These are phyloP conservation scores for Anguilla obscura DNA, from an alignment of 2,797 vertebrate species.

Conservation along the genomic window DNA sequence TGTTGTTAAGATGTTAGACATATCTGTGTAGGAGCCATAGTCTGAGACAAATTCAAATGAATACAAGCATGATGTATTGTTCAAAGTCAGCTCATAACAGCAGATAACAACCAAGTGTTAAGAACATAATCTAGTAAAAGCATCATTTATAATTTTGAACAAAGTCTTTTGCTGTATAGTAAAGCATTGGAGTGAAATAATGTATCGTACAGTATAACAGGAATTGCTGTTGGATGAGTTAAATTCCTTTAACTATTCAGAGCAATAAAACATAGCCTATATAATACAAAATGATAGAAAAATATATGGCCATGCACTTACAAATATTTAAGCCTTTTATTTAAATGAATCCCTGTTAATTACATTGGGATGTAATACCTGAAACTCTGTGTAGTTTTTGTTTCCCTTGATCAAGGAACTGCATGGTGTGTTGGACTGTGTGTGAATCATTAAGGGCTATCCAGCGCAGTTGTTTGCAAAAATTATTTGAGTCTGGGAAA, in stretches of 20 bases:
- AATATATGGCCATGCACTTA: background rate
- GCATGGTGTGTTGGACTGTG: background rate
- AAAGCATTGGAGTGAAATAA: background rate
- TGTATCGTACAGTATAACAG: background rate
- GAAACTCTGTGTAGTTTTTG: background rate
- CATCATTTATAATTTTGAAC: background rate
- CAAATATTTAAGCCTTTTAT: background rate
- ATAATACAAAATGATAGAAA: background rate
- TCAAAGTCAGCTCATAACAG: background rate
- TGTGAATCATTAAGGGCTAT: background rate
- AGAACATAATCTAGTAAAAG: background rate
- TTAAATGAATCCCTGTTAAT: background rate
- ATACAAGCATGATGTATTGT: background rate
- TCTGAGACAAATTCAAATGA: background rate
- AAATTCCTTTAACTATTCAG: background rate
- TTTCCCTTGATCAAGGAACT: conserved; percentile 1
- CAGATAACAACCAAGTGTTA: background rate
- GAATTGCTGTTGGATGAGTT: background rate
- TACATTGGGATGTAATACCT: background rate
- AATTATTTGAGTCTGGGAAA: background rate
- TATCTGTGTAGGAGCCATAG: background rate
- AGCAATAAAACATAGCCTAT: background rate
- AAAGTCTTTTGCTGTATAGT: background rate
- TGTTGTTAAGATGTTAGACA: background rate
- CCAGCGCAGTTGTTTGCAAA: conserved; percentile 3